Evolutionary conservation across 2,797 vertebrate genomes (phyloP).

Genomic region (Sebastiscus tertius): DNA sequence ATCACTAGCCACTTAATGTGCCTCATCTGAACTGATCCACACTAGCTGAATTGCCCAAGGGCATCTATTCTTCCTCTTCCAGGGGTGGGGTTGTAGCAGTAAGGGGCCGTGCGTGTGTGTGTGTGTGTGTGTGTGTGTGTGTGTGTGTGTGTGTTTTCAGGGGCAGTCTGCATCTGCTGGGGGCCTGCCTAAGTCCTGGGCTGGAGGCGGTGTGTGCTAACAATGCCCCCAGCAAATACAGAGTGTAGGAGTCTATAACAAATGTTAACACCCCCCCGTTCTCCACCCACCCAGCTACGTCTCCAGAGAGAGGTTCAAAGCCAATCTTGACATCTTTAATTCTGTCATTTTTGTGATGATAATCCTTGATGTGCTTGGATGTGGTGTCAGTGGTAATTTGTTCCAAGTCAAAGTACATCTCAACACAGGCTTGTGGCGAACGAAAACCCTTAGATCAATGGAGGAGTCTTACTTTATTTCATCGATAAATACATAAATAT

Average conservation of each 20-base stretch:
- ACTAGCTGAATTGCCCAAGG: constrained; percentile 84
- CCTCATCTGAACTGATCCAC: constrained; percentile 95
- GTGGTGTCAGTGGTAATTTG: constrained; percentile 76
- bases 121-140: constrained; percentile 44
- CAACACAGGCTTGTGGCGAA: constrained; percentile 48
- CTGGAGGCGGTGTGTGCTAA: constrained; percentile 90
- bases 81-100: constrained; percentile 72
- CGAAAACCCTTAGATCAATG: constrained; percentile 28
- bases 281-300: constrained; percentile 65
- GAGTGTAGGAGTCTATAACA: constrained; percentile 82
- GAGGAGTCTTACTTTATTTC: constrained; percentile 4
- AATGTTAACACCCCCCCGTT: constrained; percentile 70
- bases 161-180: constrained; percentile 88
- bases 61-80: constrained; percentile 79
- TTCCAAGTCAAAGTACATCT: constrained; percentile 69
- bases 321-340: constrained; percentile 79
- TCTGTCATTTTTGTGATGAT: constrained; percentile 84
- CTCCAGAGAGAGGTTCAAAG: constrained; percentile 77
- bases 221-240: constrained; percentile 94
- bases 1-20: constrained; percentile 98
- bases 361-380: constrained; percentile 85
- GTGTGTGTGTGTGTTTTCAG: constrained; percentile 61
- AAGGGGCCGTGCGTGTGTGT: constrained; percentile 63
- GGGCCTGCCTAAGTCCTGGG: constrained; percentile 88
- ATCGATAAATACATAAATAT: background rate